Evolutionary conservation across 2,113 vertebrate species (phyloP).

Genomic region (Pleuronectes platessa): DNA sequence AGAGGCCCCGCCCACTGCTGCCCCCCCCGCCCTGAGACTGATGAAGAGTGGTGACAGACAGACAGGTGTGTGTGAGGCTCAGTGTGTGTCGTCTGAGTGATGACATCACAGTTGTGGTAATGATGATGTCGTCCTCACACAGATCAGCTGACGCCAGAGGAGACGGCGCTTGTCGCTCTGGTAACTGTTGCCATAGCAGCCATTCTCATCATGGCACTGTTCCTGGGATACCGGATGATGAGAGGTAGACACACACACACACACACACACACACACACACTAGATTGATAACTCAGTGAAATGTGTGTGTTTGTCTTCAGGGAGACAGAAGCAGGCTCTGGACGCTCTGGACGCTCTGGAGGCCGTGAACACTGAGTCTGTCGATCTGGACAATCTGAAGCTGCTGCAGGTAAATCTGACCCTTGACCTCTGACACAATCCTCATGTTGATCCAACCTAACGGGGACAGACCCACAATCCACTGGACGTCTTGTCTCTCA

Average conservation of each 20-base stretch:
- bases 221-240: constrained; percentile 91
- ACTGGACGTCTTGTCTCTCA: neutral
- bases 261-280: constrained; percentile 1
- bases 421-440: neutral
- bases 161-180: constrained; percentile 88
- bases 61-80: constrained; percentile 35
- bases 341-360: constrained; percentile 92
- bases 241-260: constrained; percentile 81
- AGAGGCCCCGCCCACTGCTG: constrained; percentile 65
- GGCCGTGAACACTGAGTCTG: constrained; percentile 85
- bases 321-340: constrained; percentile 88
- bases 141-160: constrained; percentile 83
- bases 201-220: constrained; percentile 87
- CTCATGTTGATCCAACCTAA: no score
- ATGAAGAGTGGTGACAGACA: constrained; percentile 13
- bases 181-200: constrained; percentile 89
- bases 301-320: constrained; percentile 71
- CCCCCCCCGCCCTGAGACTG: constrained; percentile 26
- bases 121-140: constrained; percentile 18
- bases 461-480: neutral
- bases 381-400: constrained; percentile 92
- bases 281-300: neutral
- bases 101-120: constrained; percentile 4
- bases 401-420: constrained; percentile 87
- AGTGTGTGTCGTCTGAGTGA: neutral